Evolutionary conservation across 1,140 invertebrate genomes (phyloP).

Genomic region (Aphelinus atriplicis): DNA sequence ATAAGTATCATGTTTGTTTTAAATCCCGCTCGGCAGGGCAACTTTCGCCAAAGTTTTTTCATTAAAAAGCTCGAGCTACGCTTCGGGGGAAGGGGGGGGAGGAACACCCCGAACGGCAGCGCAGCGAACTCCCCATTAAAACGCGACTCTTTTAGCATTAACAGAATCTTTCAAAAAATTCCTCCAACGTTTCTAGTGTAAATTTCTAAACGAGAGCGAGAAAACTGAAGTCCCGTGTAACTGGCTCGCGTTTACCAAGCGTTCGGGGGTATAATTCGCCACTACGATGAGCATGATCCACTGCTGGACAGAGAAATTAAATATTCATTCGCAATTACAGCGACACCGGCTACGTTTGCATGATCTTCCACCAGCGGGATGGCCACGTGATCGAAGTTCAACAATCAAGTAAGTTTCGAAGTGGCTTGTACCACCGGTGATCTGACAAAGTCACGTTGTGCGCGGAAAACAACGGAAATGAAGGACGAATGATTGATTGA

Average conservation of each 20-base stretch:
- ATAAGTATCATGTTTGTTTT: conserved; percentile 13
- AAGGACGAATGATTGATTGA: neutral
- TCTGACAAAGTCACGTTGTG: too few relatives aligned
- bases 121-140: conserved; percentile 31
- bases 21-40: neutral
- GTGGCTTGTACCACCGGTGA: too few relatives aligned
- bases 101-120: conserved; percentile 7
- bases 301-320: neutral
- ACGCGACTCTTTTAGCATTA: neutral
- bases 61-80: conserved; percentile 8
- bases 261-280: too few relatives aligned
- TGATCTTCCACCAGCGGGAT: conserved; percentile 69
- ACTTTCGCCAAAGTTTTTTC: conserved; percentile 17
- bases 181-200: conserved; percentile 1
- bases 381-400: conserved; percentile 71
- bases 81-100: too few relatives aligned
- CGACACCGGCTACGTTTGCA: conserved; percentile 71
- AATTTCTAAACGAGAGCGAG: neutral
- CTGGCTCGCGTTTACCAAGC: too few relatives aligned
- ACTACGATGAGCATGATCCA: too few relatives aligned
- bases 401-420: conserved; percentile 62
- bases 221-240: too few relatives aligned
- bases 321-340: conserved; percentile 58
- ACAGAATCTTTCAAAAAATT: conserved; percentile 12
- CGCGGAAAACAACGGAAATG: too few relatives aligned